A percentile compares a stretch with the other conserved stretches of the same genome.
phyloP scores from a whole-genome alignment of 2,113 vertebrate genomes.

The Hippocampus comes region DNA sequence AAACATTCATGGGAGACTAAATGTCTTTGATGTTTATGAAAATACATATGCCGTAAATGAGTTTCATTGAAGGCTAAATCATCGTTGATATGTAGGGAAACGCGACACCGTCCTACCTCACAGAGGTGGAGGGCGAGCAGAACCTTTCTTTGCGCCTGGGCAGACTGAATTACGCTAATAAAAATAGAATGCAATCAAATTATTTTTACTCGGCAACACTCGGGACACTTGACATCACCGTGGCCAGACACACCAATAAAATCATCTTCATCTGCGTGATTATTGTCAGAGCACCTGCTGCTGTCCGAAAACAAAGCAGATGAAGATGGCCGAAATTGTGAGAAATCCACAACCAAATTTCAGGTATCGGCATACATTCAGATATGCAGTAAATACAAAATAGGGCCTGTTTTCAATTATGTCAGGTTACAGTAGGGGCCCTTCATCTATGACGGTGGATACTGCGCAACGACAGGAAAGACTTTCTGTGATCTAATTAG shows the following conservation, averaged over 20 bases:
- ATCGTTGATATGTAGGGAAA: background rate
- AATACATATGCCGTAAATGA: no score
- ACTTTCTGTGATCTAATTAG: background rate
- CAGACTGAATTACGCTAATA: background rate
- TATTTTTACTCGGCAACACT: background rate
- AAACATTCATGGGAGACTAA: no score
- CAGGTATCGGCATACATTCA: background rate
- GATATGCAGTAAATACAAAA: background rate
- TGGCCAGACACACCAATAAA: background rate
- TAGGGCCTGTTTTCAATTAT: background rate
- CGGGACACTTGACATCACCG: background rate
- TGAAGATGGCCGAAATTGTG: no score
- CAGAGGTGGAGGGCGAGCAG: constrained; percentile 42
- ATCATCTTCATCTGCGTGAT: no score
- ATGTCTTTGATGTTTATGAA: no score
- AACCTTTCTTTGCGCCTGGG: constrained; percentile 23
- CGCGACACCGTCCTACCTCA: constrained; percentile 18
- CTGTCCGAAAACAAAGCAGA: background rate
- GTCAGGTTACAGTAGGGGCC: background rate
- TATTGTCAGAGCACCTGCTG: no score
- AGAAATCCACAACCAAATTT: no score
- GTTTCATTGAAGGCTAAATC: no score
- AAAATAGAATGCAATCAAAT: background rate
- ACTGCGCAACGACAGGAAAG: background rate
- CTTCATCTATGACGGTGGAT: background rate